Evolutionary conservation across 2,113 vertebrate genomes (phyloP).

Genomic region (Passerina amoena): DNA sequence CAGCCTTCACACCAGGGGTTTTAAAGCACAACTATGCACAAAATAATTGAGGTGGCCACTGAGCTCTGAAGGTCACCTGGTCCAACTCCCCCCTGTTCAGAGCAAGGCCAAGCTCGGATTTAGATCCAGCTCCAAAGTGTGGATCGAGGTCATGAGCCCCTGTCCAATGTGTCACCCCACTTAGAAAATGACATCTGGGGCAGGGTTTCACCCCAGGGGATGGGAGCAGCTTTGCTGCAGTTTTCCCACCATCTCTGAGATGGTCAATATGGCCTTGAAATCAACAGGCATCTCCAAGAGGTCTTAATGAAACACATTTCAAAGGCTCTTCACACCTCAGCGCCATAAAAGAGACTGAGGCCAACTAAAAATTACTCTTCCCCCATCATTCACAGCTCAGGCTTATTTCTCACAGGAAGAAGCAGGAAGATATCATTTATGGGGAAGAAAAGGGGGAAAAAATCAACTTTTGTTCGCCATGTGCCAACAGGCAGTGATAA

Average conservation of each 20-base stretch:
- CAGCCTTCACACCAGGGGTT: background rate
- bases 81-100: background rate
- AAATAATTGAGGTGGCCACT: background rate
- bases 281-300: background rate
- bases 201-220: background rate
- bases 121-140: background rate
- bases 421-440: conserved; percentile 67
- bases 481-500: conserved; percentile 69
- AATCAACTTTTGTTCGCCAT: conserved; percentile 53
- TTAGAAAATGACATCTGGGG: background rate
- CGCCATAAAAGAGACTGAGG: background rate
- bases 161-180: background rate
- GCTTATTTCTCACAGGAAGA: background rate
- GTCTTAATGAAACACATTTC: conserved; percentile 4
- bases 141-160: background rate
- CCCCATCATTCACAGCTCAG: background rate
- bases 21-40: background rate
- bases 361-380: background rate
- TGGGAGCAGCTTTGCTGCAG: background rate
- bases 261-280: background rate
- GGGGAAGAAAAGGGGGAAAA: background rate
- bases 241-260: background rate
- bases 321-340: background rate
- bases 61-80: background rate
- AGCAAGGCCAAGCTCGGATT: background rate